Percentiles rank a stretch among this genome's conserved stretches.
Evolutionary conservation across 2,113 vertebrate genomes (phyloP).

Genomic region (Panurus biarmicus): DNA sequence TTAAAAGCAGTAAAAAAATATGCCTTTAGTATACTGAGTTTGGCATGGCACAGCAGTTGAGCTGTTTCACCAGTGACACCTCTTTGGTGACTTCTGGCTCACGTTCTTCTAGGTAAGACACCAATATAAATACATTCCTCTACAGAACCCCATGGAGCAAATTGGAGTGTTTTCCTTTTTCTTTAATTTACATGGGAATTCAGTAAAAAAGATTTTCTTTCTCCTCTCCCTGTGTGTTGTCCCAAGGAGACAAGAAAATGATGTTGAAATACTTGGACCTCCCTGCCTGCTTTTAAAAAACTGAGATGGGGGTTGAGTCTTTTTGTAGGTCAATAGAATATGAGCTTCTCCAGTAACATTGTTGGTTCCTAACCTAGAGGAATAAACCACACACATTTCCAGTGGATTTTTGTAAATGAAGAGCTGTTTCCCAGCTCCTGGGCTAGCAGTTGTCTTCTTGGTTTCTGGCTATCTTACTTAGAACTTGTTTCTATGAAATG

Average conservation of each 20-base stretch:
- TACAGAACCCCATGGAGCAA: neutral
- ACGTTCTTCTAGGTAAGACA: neutral
- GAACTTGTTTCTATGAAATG: neutral
- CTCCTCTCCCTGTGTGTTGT: neutral
- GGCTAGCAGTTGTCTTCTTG: neutral
- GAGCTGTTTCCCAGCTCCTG: neutral
- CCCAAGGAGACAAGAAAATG: neutral
- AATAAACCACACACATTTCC: neutral
- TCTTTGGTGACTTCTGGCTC: neutral
- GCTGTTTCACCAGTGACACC: neutral
- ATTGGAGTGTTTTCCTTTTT: neutral
- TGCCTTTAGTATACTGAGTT: neutral
- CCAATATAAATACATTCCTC: neutral
- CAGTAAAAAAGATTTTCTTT: neutral
- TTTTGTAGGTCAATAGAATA: neutral
- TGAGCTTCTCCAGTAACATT: neutral
- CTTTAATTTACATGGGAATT: neutral
- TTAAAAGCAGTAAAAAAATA: neutral
- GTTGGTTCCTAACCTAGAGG: neutral
- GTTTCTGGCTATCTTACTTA: neutral
- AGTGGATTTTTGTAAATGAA: neutral
- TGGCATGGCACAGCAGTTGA: neutral
- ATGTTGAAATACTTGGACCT: neutral
- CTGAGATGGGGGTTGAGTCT: accelerated
- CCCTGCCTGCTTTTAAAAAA: neutral